Evolutionary conservation across 2,113 vertebrate species (phyloP), one percentile per base, ranked within the genome.

Genomic region (Furnarius figulus): DNA sequence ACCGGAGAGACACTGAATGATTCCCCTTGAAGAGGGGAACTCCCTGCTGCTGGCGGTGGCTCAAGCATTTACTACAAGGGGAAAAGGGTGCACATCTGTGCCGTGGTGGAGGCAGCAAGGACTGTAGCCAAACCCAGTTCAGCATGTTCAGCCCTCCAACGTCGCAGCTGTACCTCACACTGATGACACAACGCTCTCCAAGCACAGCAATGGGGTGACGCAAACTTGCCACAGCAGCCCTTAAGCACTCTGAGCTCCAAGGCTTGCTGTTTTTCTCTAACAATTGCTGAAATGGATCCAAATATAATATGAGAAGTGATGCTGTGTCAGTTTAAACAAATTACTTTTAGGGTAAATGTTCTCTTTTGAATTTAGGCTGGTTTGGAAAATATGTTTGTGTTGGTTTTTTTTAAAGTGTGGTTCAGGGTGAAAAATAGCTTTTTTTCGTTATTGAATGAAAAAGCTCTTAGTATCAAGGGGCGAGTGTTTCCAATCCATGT

Each of bases 251-350:
- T 30, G 24, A 78, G 44, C 37, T 77, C 67, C 85, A 84, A 74
- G 76, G 42, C 12, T 75, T 0, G 0, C 46, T 83, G 55, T 88
- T 96, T 68, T 95, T 35, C 72, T 90, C 68, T 79, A 81, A 78
- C 72, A 89, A 35, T 65, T 74, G 62, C 75, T 96, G 88, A 92
- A 85, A 83, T 49, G 49, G 6, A 37, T 90, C 89, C 87, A 95
- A 95, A 80, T 90, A 77, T 62, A 87, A 94, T 87, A 87, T 61
- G 71, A 91, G 84, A 95, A 95, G 25, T 5, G 39, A 83, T 75
- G 52, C 89, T 90, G 82, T 23, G 0, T 85, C 79, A 83, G 67
- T 90, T 89, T 74, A 68, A 85, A 90, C 52, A 76, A 73, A 89
- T 59, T 80, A 12, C 39, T 85, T 84, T 92, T 67, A 82, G 75